phyloP scores from a whole-genome alignment of 2,113 vertebrate species.

The human (Homo sapiens) region DNA sequence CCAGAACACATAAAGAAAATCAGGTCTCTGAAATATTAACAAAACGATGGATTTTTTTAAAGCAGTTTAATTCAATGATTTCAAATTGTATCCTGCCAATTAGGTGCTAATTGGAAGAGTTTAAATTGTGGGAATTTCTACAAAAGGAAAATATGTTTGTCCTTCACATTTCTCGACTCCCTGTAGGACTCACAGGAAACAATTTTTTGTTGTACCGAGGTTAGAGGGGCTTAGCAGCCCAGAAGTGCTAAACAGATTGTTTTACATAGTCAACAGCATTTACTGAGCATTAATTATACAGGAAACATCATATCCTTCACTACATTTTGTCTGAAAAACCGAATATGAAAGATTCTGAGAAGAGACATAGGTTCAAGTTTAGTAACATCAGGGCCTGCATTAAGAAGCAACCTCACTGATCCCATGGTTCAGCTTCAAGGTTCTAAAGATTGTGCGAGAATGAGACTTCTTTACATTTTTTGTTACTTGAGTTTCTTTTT shows the following conservation, averaged over 20 bases:
- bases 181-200: background rate
- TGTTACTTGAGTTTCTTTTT: background rate
- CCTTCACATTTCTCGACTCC: background rate
- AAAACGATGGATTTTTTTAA: slow-evolving; percentile 10
- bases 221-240: too few species aligned
- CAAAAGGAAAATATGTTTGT: background rate
- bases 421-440: background rate
- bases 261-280: background rate
- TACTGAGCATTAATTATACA: background rate
- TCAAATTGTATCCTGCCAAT: background rate
- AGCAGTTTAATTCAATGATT: background rate
- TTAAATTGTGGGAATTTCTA: background rate
- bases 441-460: background rate
- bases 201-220: background rate
- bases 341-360: background rate
- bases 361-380: background rate
- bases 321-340: slow-evolving; percentile 18
- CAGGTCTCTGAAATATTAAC: slow-evolving; percentile 19
- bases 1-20: background rate
- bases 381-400: background rate
- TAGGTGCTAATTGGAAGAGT: background rate
- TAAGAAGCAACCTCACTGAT: background rate
- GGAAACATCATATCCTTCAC: background rate
- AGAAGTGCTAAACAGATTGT: too few species aligned
- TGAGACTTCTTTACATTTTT: background rate